Base-by-base conservation (phyloP, 1,140 invertebrate genomes). In the Cydia pomonella region DNA sequence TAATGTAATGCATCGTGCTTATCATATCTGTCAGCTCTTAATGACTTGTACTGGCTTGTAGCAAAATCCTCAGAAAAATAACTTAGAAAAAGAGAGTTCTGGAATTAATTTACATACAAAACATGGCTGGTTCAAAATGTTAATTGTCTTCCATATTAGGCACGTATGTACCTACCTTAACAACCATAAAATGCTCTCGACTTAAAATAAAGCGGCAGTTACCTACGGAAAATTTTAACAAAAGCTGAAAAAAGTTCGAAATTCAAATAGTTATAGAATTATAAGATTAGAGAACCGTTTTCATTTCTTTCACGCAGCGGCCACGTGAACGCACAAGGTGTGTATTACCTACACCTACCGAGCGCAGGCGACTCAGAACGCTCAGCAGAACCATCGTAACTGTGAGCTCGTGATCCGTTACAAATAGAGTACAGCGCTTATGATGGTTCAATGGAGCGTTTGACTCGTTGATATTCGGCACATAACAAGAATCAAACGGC, bases 311-410 rank as follows among this genome's bases (percentile, higher is more conserved):
- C 90, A 92, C 87, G 88, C 83, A 78, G 72, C 33, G 75, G 75
- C 84, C 87, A 89, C 88, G 90, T 92, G 88, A 75, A 47, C 80
- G 29, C 10, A 75, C 79, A 80, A 71, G 16, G 9, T 7, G 6
- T 47, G 16, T 47, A 18, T 25, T 72, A 18, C 38, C n/a, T 44
- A 23, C 18, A 18, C 27, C 5, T 72, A 21, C 9, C 21, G n/a
- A 72, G 41, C 38, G 33, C 16, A 18, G 9, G 18, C 16, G 18
- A 29, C 0, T 33, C 13, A 2, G 25, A 64, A 64, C 63, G 29
- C 64, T 69, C 27, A 38, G 18, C 6, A n/a, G 29, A 23, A 21
- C 18, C 21, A 23, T 18, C 21, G 53, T 12, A 59, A 59, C 21
- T 23, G 7, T 23, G 21, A 59, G 16, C 18, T 50, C 47, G n/a